Evolutionary conservation across 2,113 vertebrate genomes (phyloP).

Genomic region (Pachyramphus minor): DNA sequence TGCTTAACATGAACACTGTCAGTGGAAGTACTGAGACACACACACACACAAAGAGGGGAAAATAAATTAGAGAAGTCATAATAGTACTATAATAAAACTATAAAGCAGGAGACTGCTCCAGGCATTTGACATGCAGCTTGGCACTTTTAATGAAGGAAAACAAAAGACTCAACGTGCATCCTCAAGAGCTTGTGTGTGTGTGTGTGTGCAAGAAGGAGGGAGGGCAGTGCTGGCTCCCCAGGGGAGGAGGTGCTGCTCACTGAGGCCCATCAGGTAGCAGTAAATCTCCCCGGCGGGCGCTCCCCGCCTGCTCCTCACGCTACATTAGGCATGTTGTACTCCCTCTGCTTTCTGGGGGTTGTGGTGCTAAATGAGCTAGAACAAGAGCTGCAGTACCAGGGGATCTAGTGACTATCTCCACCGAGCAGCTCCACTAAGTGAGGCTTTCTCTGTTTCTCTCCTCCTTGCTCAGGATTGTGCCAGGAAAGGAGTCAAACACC

Average conservation of each 20-base stretch:
- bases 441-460: neutral
- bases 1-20: neutral
- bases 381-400: constrained; percentile 45
- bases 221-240: neutral
- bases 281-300: constrained; percentile 45
- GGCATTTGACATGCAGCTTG: constrained; percentile 65
- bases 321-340: constrained; percentile 65
- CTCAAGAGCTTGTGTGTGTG: neutral
- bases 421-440: neutral
- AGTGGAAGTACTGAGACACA: neutral
- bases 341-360: constrained; percentile 55
- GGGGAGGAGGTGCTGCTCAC: neutral
- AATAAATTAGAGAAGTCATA: constrained; percentile 64
- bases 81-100: constrained; percentile 59
- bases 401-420: constrained; percentile 30
- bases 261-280: constrained; percentile 40
- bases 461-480: neutral
- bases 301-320: constrained; percentile 44
- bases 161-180: constrained; percentile 24
- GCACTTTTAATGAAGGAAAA: constrained; percentile 65
- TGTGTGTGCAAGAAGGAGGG: neutral
- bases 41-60: constrained; percentile 11
- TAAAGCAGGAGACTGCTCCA: constrained; percentile 59
- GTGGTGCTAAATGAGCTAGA: constrained; percentile 65
- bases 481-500: neutral